These are phyloP conservation scores for Mungos mungo DNA, from an alignment of 2,113 vertebrate genomes.

Conservation along the genomic window DNA sequence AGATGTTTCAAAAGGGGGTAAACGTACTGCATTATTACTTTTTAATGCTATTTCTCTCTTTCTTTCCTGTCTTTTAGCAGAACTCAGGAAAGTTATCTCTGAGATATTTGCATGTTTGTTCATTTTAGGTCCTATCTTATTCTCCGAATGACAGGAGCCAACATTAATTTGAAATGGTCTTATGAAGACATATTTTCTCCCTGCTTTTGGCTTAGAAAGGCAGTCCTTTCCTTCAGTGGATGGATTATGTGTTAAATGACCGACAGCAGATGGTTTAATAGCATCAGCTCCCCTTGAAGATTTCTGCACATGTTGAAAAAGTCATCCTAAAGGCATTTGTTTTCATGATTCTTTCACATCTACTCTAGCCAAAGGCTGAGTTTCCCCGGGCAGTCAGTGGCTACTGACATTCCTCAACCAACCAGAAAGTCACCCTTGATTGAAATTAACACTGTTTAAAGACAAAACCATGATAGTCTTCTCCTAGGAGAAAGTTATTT, in stretches of 20 bases:
- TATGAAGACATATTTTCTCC: slow-evolving; percentile 34
- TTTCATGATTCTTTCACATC: background rate
- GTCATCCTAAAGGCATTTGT: background rate
- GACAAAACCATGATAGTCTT: background rate
- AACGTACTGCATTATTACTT: background rate
- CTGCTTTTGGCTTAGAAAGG: slow-evolving; percentile 18
- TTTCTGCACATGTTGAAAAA: slow-evolving; percentile 13
- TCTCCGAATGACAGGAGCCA: background rate
- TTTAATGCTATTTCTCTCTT: background rate
- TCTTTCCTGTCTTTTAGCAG: background rate
- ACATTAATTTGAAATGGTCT: slow-evolving; percentile 17
- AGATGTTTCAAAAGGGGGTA: background rate
- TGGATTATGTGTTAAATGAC: slow-evolving; percentile 54
- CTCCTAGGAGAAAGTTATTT: background rate
- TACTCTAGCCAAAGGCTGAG: background rate
- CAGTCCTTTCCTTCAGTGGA: background rate
- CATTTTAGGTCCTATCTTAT: slow-evolving; percentile 16
- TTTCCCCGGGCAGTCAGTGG: background rate
- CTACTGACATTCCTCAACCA: background rate
- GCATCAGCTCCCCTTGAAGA: slow-evolving; percentile 25
- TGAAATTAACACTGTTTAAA: background rate
- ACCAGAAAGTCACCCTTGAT: background rate
- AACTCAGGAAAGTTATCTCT: background rate
- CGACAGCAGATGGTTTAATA: slow-evolving; percentile 32
- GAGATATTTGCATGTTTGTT: background rate